Evolutionary conservation across 2,113 vertebrate species (phyloP).

Genomic region (Bubo bubo): DNA sequence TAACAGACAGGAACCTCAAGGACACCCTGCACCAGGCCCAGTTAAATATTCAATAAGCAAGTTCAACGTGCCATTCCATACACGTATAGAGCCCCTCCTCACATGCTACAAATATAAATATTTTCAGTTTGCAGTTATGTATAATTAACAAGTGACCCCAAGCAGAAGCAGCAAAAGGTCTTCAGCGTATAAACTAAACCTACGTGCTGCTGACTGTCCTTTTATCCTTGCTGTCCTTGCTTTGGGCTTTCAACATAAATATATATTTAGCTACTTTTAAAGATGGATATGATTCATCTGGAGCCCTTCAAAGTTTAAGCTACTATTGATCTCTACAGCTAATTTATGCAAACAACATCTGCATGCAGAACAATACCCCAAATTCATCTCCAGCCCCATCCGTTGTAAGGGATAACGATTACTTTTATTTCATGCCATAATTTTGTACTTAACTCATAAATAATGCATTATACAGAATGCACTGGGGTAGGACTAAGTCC

Average conservation of each 20-base stretch:
- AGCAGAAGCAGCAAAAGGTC: not conserved
- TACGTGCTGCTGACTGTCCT: not conserved
- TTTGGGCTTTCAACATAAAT: not conserved
- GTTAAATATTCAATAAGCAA: too few species aligned
- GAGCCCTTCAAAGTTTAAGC: not conserved
- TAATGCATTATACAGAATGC: not conserved
- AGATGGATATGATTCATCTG: not conserved
- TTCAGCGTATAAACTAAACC: not conserved
- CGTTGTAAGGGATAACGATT: not conserved
- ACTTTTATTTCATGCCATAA: not conserved
- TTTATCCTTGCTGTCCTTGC: not conserved
- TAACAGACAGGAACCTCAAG: not conserved
- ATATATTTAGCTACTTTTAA: not conserved
- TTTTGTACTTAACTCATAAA: not conserved
- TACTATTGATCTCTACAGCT: not conserved
- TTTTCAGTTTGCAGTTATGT: not conserved
- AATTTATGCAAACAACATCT: constrained; percentile 1
- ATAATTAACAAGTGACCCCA: not conserved
- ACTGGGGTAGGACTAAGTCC: not conserved
- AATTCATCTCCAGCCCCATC: not conserved
- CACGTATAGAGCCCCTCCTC: rapidly evolving
- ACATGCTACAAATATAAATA: not conserved
- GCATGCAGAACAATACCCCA: not conserved
- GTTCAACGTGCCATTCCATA: not conserved
- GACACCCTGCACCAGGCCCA: not conserved